Conservation (phyloP, 2,888 invertebrate species). For the Harpagoxenus sublaevis region DNA sequence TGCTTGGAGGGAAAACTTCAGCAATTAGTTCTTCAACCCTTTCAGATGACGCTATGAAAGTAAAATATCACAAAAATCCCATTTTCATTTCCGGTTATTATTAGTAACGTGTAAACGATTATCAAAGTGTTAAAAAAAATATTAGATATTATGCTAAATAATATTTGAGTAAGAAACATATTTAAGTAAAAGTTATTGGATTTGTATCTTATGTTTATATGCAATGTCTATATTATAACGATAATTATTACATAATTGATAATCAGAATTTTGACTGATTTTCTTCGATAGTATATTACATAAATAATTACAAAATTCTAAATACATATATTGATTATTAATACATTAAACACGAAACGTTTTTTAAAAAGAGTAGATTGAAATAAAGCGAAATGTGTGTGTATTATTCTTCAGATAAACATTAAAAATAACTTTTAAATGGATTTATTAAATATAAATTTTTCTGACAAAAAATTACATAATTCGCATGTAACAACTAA, state of each 20-base stretch:
- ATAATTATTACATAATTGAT: neutral
- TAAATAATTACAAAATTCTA: neutral
- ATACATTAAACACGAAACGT: neutral
- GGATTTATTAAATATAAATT: neutral
- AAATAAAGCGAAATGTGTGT: neutral
- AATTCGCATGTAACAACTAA: neutral
- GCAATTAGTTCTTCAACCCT: constrained; percentile 52
- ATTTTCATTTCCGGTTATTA: neutral
- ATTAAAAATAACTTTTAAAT: neutral
- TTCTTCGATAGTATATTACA: neutral
- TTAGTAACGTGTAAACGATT: neutral
- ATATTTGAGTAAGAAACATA: neutral
- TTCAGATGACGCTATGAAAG: constrained; percentile 24
- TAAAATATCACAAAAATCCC: constrained; percentile 33
- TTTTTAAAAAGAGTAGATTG: neutral
- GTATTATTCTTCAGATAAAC: neutral
- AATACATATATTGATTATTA: neutral
- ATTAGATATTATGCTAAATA: neutral
- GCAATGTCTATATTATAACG: neutral
- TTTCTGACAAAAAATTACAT: neutral
- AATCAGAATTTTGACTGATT: neutral
- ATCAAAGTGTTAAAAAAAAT: constrained; percentile 1
- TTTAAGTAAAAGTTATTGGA: neutral
- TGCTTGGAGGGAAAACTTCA: constrained; percentile 42
- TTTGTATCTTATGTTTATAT: neutral